phyloP scores from a whole-genome alignment of 2,113 vertebrate genomes.

The Polypterus bichir region DNA sequence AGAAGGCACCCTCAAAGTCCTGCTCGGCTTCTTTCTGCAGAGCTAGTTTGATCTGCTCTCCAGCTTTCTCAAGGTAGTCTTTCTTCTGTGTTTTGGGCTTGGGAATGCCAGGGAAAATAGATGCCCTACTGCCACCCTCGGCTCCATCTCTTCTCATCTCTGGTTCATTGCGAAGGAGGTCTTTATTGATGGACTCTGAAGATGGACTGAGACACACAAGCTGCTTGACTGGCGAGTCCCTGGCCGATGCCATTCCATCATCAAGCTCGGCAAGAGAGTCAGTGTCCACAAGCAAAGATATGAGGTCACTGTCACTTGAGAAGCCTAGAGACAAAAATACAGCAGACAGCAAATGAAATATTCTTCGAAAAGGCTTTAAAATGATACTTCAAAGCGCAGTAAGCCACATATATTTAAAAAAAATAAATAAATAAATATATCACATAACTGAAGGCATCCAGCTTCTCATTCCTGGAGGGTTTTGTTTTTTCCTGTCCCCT shows the following conservation, averaged over 20 bases:
- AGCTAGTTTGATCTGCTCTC: conserved; percentile 77
- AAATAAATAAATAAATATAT: too few species aligned
- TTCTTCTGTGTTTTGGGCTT: conserved; percentile 55
- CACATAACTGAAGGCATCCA: too few species aligned
- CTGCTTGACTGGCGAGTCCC: conserved; percentile 70
- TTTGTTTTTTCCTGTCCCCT: too few species aligned
- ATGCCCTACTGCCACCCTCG: conserved; percentile 38
- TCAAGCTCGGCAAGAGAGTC: conserved; percentile 77
- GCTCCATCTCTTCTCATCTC: conserved; percentile 53
- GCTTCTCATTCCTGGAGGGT: too few species aligned
- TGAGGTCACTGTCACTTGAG: conserved; percentile 78
- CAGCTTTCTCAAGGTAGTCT: conserved; percentile 82
- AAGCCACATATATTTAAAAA: too few species aligned
- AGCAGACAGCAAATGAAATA: background rate
- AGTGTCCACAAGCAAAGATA: conserved; percentile 68
- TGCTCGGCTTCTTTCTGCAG: conserved; percentile 78
- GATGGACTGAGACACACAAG: conserved; percentile 39
- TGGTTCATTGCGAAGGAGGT: conserved; percentile 33
- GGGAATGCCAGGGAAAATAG: conserved; percentile 58
- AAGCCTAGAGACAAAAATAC: conserved; percentile 48
- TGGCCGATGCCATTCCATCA: conserved; percentile 94
- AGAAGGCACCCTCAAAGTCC: conserved; percentile 77
- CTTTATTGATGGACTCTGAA: conserved; percentile 34
- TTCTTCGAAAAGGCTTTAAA: background rate
- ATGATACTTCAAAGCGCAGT: background rate